Conservation (phyloP, 1,140 invertebrate species). For the Neodiprion virginianus region DNA sequence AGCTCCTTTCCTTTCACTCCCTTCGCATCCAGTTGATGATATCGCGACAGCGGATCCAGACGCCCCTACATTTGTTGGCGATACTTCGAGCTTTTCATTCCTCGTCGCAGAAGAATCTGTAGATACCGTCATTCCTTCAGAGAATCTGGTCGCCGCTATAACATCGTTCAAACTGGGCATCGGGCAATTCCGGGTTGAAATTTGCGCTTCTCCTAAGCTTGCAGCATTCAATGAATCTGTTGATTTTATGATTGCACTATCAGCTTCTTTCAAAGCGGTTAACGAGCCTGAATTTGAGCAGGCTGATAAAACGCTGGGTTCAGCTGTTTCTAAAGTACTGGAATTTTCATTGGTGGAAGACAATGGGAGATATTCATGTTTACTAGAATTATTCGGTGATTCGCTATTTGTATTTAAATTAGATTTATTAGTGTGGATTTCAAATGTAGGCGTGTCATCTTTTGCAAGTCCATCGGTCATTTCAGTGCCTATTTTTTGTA, state of each 20-base stretch:
- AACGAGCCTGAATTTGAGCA: neutral
- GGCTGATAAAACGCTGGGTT: conserved; percentile 20
- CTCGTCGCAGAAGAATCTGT: conserved; percentile 19
- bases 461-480: neutral
- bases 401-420: conserved; percentile 33
- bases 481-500: conserved; percentile 49
- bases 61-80: neutral
- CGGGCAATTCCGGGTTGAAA: conserved; percentile 13
- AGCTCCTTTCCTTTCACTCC: neutral
- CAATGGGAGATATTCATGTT: conserved; percentile 21
- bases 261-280: conserved; percentile 35
- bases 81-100: conserved; percentile 21
- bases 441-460: neutral
- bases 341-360: conserved; percentile 17
- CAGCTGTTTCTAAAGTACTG: conserved; percentile 23
- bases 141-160: conserved; percentile 24
- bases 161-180: neutral
- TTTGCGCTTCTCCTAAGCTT: conserved; percentile 31
- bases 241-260: conserved; percentile 39
- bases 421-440: neutral
- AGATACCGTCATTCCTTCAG: conserved; percentile 32
- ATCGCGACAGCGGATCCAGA: no score
- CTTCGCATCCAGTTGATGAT: neutral
- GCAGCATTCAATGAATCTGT: conserved; percentile 16
- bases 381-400: conserved; percentile 30